Evolutionary conservation across 1,140 invertebrate species (phyloP).

Genomic region (Lepidurus arcticus): DNA sequence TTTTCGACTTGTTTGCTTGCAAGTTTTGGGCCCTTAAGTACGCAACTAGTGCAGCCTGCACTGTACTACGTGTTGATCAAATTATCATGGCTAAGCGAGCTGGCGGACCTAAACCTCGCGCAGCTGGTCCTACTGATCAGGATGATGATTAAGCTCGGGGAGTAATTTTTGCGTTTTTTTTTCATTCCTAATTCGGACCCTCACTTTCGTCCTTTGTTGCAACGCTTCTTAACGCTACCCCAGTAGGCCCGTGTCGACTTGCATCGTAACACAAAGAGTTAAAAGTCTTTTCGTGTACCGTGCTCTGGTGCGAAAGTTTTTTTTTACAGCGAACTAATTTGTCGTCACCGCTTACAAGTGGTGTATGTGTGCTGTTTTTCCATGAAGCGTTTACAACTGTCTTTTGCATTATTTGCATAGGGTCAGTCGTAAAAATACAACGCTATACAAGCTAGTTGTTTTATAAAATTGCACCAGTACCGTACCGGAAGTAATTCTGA

Average conservation of each 20-base stretch:
- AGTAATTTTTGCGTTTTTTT: neutral
- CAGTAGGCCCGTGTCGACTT: neutral
- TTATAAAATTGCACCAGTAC: too few species aligned
- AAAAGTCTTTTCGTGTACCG: neutral
- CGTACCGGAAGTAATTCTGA: too few species aligned
- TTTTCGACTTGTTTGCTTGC: slow-evolving; percentile 77
- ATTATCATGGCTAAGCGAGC: slow-evolving; percentile 98
- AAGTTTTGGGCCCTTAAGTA: slow-evolving; percentile 95
- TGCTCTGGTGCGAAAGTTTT: neutral
- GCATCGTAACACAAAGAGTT: neutral
- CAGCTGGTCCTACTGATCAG: slow-evolving; percentile 54
- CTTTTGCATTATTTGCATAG: neutral
- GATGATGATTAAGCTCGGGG: slow-evolving; percentile 56
- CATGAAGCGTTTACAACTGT: neutral
- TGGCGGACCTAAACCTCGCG: slow-evolving; percentile 82
- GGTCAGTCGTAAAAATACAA: neutral
- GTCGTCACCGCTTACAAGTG: neutral
- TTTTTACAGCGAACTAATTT: neutral
- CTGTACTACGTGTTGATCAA: slow-evolving; percentile 94
- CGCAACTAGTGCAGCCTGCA: slow-evolving; percentile 84
- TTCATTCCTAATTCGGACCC: neutral
- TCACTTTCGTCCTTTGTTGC: neutral
- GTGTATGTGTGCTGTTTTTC: neutral
- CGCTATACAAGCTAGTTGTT: neutral
- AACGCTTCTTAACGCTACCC: neutral